Evolutionary conservation across 2,797 vertebrate species (phyloP), one percentile per base, ranked within the genome.

Genomic region (Apogon hyalosoma): DNA sequence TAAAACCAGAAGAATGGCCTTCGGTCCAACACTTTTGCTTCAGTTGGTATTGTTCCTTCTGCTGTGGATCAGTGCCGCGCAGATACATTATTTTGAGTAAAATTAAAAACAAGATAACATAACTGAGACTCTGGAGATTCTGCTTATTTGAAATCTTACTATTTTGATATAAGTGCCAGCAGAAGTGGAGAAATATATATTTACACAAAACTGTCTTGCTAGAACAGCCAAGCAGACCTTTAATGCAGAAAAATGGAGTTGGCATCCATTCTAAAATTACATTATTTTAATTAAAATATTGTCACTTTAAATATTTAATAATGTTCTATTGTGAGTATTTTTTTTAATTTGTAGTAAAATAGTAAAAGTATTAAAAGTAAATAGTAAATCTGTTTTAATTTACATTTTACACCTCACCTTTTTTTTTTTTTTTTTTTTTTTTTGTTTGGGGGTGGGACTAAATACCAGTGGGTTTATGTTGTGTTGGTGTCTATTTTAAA

Each of bases 181-280:
- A 78, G 73, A 68, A 83, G 77, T 61, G 63, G 67, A 75, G 63
- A 56, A 54, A 54, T 80, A 75, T 63, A 80, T 71, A 94, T 83
- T 79, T 75, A 80, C 54, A 75, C 38, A 63, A 58, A 79, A 52
- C 21, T 54, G 58, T 78, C 60, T 57, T 55, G 7, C 36, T n/a
- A 59, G 51, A 63, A 50, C 41, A 13, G 82, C 31, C 19, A 41
- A 15, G 31, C 10, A 7, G 52, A 66, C 28, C 15, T 15, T 63
- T 28, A 11, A 13, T 16, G 48, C 58, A 14, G 21, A 10, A 42
- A 24, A 45, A 40, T 24, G 16, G 28, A 19, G 40, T 42, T 52
- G 24, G 24, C 24, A 28, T 28, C 5, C 4, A 4, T 24, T 24
- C 21, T 24, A 24, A 24, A 24, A 24, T 24, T 24, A 24, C 21